Evolutionary conservation across 2,888 invertebrate species (phyloP), one percentile per base, ranked within the genome.

Genomic region (Nomada goodeniana): DNA sequence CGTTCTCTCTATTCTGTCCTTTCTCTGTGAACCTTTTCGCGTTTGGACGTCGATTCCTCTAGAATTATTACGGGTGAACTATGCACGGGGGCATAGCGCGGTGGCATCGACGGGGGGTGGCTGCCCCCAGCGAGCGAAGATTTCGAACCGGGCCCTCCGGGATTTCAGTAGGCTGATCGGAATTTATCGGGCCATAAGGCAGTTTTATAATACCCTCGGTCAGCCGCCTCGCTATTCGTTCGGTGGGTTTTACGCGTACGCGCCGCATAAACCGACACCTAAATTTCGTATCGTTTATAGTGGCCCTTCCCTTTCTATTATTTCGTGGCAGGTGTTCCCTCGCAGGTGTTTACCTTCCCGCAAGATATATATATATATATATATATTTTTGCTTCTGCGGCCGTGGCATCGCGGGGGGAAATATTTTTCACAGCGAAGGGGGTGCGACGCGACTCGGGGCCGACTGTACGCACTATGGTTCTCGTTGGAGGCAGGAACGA

Each of bases 11-110:
- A 26, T 42, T 20, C 20, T 20, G 18, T 44, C 0, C n/a, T 61
- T 13, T 11, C 20, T 5, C 26, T 20, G 23, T 36, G 42, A n/a
- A 59, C 36, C 7, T 26, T 26, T 36, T 53, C 23, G 26, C 23
- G 11, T 9, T 36, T 11, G 72, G 42, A 55, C 61, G 53, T 64
- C 53, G 80, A 36, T 84, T 89, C 89, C 87, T 87, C 83, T 52
- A 82, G 88, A 88, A 89, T 87, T 88, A 87, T 89, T 87, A 89
- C 80, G 80, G 84, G 83, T 82, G 78, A 83, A 63, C 47, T 77
- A 82, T 76, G 75, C 81, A 60, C 50, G 64, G 67, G 65, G 64
- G 47, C 60, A 84, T 78, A 78, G 84, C 80, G 71, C 52, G 44
- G 44, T 67, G 44, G 69, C 73, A 55, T 68, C 55, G 69, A 44